Evolutionary conservation across 2,113 vertebrate genomes (phyloP).

Genomic region (Phrynosoma blainvillii): DNA sequence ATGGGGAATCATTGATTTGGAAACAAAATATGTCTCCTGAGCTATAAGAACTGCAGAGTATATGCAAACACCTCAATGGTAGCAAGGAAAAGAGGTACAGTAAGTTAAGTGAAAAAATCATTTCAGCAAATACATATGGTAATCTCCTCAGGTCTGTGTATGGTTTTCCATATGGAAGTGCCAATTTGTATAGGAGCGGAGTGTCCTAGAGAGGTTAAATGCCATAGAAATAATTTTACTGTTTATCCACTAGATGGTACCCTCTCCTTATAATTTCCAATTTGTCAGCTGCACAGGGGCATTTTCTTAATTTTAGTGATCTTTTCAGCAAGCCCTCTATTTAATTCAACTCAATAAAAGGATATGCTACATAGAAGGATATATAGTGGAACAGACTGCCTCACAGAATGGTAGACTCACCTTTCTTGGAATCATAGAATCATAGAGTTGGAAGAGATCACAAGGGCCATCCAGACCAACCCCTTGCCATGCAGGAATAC

Average conservation of each 20-base stretch:
- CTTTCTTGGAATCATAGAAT: too few species aligned
- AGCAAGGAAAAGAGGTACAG: constrained; percentile 39
- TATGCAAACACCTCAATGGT: constrained; percentile 33
- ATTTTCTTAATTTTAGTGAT: constrained; percentile 15
- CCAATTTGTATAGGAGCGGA: constrained; percentile 39
- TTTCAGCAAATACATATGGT: constrained; percentile 51
- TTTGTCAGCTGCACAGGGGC: constrained; percentile 33
- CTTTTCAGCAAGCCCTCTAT: constrained; percentile 45
- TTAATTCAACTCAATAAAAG: constrained; percentile 16
- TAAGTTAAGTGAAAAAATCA: constrained; percentile 47
- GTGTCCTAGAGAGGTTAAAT: constrained; percentile 49
- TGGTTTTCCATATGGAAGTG: not conserved
- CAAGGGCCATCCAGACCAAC: too few species aligned
- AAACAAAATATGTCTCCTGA: constrained; percentile 43
- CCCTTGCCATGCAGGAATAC: too few species aligned
- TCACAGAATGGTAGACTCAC: too few species aligned
- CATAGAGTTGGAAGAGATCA: too few species aligned
- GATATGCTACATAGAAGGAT: too few species aligned
- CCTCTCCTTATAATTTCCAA: constrained; percentile 63
- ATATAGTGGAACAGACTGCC: too few species aligned
- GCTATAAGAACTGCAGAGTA: constrained; percentile 54
- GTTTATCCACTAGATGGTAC: constrained; percentile 75
- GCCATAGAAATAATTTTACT: constrained; percentile 45
- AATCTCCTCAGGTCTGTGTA: not conserved
- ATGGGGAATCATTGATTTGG: not conserved